These are phyloP conservation scores for Campoletis sonorensis DNA, from an alignment of 1,140 invertebrate species.

Conservation along the genomic window DNA sequence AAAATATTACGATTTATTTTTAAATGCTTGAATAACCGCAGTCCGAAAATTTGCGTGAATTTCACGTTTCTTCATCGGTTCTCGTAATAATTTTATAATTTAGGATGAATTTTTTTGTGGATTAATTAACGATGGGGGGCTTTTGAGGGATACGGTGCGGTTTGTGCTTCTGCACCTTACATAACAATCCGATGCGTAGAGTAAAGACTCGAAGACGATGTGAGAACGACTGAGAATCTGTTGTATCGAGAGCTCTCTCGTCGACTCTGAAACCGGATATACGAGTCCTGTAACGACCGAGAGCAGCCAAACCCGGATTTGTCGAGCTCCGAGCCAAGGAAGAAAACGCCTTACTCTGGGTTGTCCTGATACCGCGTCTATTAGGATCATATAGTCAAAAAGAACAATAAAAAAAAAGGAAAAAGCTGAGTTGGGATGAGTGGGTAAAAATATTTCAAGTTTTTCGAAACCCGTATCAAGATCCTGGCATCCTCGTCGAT, in stretches of 20 bases:
- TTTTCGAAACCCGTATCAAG: neutral
- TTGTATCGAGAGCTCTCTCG: conserved; percentile 8
- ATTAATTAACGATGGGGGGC: neutral
- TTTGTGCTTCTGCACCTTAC: conserved; percentile 55
- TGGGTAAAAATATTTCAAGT: neutral
- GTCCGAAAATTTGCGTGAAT: no score
- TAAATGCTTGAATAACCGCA: no score
- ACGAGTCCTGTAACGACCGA: conserved; percentile 60
- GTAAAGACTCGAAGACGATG: neutral
- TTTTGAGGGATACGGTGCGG: neutral
- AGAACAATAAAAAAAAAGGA: neutral
- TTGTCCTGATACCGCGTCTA: neutral
- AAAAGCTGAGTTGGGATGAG: neutral
- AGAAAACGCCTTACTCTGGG: neutral
- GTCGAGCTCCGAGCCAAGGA: conserved; percentile 32
- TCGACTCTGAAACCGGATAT: conserved; percentile 65
- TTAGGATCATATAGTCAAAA: neutral
- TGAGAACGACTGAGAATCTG: neutral
- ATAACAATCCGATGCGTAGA: conserved; percentile 54
- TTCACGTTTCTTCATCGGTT: no score
- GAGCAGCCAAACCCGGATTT: conserved; percentile 39
- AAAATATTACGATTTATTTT: no score
- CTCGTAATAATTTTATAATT: neutral
- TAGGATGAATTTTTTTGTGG: neutral
- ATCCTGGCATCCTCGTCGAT: no score